Conservation (phyloP, 35 echinoderm and acorn worm species). For the Heliocidaris tuberculata region DNA sequence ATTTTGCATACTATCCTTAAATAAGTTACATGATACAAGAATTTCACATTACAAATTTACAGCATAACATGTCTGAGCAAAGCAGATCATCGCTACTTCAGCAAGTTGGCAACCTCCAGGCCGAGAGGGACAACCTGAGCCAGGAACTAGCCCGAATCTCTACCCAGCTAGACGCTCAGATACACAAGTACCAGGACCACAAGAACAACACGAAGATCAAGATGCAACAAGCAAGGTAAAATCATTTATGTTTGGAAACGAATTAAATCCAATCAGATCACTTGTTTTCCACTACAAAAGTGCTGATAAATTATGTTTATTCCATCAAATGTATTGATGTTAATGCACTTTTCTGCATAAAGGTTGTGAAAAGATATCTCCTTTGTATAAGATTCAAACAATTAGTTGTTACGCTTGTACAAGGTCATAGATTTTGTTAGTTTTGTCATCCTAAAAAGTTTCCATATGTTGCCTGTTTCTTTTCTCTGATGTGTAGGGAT, state of each 20-base stretch:
- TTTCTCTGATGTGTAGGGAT: slow-evolving; percentile 55
- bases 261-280: background rate
- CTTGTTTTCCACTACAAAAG: background rate
- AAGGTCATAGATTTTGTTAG: background rate
- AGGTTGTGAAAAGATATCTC: too few species aligned
- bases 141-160: slow-evolving; percentile 68
- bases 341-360: too few species aligned
- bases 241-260: background rate
- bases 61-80: slow-evolving; percentile 85
- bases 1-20: too few species aligned
- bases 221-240: slow-evolving; percentile 86
- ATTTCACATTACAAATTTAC: background rate
- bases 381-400: too few species aligned
- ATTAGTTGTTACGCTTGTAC: background rate
- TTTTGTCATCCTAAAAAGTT: too few species aligned
- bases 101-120: slow-evolving; percentile 61
- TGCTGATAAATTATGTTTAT: background rate
- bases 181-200: slow-evolving; percentile 81
- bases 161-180: slow-evolving; percentile 72
- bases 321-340: too few species aligned
- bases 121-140: slow-evolving; percentile 67
- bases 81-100: slow-evolving; percentile 72
- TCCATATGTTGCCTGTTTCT: background rate
- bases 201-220: slow-evolving; percentile 85
- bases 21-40: too few species aligned